Conservation (phyloP, 2,888 invertebrate species). For the Hyppa rectilinea region DNA sequence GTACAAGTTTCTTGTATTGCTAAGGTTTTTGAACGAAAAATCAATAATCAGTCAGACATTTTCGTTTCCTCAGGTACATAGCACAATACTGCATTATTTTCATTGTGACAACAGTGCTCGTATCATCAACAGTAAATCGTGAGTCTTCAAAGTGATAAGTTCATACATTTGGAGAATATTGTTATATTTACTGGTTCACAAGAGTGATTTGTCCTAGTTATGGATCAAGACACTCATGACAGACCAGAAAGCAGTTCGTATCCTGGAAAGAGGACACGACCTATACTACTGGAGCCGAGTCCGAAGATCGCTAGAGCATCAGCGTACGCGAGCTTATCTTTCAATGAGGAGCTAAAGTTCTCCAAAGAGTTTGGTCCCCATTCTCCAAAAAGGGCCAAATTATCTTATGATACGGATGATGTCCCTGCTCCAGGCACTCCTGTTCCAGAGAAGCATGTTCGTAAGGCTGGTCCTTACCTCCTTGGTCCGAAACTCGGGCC, state of each 20-base stretch:
- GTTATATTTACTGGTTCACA: slow-evolving; percentile 24
- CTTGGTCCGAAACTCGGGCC: slow-evolving; percentile 93
- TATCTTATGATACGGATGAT: slow-evolving; percentile 80
- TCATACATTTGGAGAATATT: slow-evolving; percentile 17
- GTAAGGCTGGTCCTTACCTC: slow-evolving; percentile 93
- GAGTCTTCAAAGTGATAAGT: slow-evolving; percentile 27
- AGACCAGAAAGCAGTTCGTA: slow-evolving; percentile 82
- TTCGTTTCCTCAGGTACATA: slow-evolving; percentile 75
- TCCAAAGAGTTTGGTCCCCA: slow-evolving; percentile 77
- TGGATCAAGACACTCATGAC: slow-evolving; percentile 88
- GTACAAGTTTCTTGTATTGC: slow-evolving; percentile 8
- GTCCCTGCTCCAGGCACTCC: slow-evolving; percentile 88
- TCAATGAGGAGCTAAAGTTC: slow-evolving; percentile 79
- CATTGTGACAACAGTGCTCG: slow-evolving; percentile 23
- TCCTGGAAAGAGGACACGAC: slow-evolving; percentile 87
- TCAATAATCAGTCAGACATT: too few species aligned
- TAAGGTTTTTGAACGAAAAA: slow-evolving; percentile 62
- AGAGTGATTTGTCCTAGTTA: slow-evolving; percentile 67
- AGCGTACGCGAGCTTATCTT: slow-evolving; percentile 79
- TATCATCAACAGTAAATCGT: slow-evolving; percentile 37
- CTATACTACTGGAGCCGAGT: slow-evolving; percentile 85
- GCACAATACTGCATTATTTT: slow-evolving; percentile 57
- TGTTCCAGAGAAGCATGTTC: slow-evolving; percentile 89
- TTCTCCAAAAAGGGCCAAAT: slow-evolving; percentile 76
- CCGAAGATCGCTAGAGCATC: slow-evolving; percentile 84